These are phyloP conservation scores for Melanostigma gelatinosum DNA, from an alignment of 2,113 vertebrate species.

Conservation along the genomic window DNA sequence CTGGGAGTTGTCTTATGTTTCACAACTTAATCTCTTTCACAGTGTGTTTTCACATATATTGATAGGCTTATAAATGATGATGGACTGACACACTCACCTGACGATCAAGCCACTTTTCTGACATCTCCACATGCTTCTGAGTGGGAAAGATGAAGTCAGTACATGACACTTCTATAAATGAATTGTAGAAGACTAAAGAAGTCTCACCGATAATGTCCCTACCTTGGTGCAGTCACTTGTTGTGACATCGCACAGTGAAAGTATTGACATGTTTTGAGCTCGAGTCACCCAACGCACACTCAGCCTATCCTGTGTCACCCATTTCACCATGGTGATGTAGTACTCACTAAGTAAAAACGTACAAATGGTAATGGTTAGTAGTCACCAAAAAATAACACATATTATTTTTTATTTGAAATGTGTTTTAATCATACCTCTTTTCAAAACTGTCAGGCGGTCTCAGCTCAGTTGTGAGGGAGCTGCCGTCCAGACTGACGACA, in stretches of 20 bases:
- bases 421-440: slow-evolving; percentile 67
- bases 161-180: background rate
- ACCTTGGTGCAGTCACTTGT: slow-evolving; percentile 72
- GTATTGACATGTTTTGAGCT: slow-evolving; percentile 80
- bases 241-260: slow-evolving; percentile 74
- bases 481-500: slow-evolving; percentile 75
- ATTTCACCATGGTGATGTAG: slow-evolving; percentile 82
- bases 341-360: slow-evolving; percentile 60
- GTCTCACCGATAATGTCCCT: background rate
- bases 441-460: slow-evolving; percentile 76
- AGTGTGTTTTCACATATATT: background rate
- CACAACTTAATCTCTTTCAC: no score
- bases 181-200: background rate
- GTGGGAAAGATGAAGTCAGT: slow-evolving; percentile 18
- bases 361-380: background rate
- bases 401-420: background rate
- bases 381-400: background rate
- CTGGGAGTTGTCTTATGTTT: no score
- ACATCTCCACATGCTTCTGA: slow-evolving; percentile 80
- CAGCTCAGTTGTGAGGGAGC: slow-evolving; percentile 72
- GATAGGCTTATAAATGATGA: background rate
- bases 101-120: slow-evolving; percentile 79
- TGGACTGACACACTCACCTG: slow-evolving; percentile 71
- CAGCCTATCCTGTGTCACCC: slow-evolving; percentile 70
- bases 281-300: slow-evolving; percentile 82